Percentiles rank a stretch among this genome's conserved stretches.
phyloP scores from a whole-genome alignment of 2,797 vertebrate species.

The Sebastes aleutianus region DNA sequence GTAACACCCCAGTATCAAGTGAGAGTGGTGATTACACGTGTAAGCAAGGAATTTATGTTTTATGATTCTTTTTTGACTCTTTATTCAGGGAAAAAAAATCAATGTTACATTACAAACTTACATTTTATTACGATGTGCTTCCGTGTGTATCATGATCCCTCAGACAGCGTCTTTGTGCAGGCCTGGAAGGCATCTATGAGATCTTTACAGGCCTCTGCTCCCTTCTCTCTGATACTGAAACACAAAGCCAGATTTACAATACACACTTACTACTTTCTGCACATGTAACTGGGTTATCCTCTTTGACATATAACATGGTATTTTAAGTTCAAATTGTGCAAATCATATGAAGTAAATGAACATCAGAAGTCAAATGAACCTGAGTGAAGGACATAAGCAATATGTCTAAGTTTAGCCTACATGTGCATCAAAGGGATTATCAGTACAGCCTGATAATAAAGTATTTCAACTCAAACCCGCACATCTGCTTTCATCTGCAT shows the following conservation, averaged over 20 bases:
- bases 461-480: constrained; percentile 15
- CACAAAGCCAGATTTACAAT: constrained; percentile 28
- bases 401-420: constrained; percentile 1
- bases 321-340: neutral
- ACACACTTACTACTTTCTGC: neutral
- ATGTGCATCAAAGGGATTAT: constrained; percentile 35
- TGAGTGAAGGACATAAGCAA: neutral
- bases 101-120: constrained; percentile 26
- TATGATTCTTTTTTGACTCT: neutral
- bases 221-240: constrained; percentile 76
- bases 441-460: constrained; percentile 10
- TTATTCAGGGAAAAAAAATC: neutral
- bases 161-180: constrained; percentile 77
- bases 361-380: neutral
- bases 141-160: constrained; percentile 58
- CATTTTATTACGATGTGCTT: constrained; percentile 15
- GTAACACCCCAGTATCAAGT: neutral
- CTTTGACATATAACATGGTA: neutral
- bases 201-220: constrained; percentile 71
- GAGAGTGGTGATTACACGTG: no score
- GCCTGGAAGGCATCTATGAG: constrained; percentile 79
- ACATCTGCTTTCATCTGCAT: constrained; percentile 38
- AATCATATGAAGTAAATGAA: neutral
- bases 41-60: neutral
- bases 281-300: neutral